Evolutionary conservation across 2,888 invertebrate species (phyloP), one percentile per base, ranked within the genome.

Genomic region (Dyspetes luteomarginatus): DNA sequence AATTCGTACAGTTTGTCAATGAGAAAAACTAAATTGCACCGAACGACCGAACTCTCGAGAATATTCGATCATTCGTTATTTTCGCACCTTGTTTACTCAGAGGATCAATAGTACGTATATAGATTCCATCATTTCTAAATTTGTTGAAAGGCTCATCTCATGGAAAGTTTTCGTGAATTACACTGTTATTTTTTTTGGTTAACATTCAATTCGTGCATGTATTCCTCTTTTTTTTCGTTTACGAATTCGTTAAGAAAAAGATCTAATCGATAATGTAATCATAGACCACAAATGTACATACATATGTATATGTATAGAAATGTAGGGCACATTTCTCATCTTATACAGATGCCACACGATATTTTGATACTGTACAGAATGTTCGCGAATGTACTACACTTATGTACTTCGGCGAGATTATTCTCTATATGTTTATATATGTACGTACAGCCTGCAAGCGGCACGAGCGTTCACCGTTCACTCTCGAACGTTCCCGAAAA

Each of bases 91-190:
- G n/a, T n/a, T n/a, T n/a, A n/a, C n/a, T 7, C 3, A 0, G 12
- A 55, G 4, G 52, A 26, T 55, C 26, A 55, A 26, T 55, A n/a
- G 22, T 4, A 55, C n/a, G n/a, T n/a, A n/a, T n/a, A n/a, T n/a
- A 55, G 26, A 26, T 19, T 55, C 52, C 26, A 55, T 26, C 24
- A 19, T 55, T n/a, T 55, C 52, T 55, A 55, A 24, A 26, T 26
- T 55, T 55, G 24, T 55, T 26, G 12, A 55, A 24, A n/a, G 52
- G n/a, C n/a, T n/a, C n/a, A n/a, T n/a, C 26, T 55, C 48, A 15
- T 17, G 17, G 17, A 48, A 9, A 48, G 2, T 48, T 48, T 3
- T 48, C 12, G 48, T 15, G 48, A 48, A 36, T 4, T 4, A 36
- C 36, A 12, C 2, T 36, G 36, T 36, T 36, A 12, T 36, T 36